Evolutionary conservation across 2,797 vertebrate genomes (phyloP), one percentile per base, ranked within the genome.

Genomic region (Pipistrellus nathusii): DNA sequence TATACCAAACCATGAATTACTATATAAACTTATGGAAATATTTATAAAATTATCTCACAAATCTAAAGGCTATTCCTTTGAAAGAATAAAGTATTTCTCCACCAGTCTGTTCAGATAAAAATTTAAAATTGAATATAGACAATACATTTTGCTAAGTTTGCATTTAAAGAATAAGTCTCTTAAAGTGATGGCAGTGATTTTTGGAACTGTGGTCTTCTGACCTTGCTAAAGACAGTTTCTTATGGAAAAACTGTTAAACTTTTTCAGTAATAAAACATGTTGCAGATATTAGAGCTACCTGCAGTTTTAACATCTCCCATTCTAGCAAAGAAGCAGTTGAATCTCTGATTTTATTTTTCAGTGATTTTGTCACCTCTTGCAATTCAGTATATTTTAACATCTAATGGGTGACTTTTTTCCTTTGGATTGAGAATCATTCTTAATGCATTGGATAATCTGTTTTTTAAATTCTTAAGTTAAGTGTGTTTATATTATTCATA

Each of bases 11-110:
- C 23, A 38, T 90, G 30, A 27, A 57, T 71, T 95, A 32, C 35
- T 93, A 9, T 84, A 38, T 88, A 6, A 69, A 81, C 66, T 93
- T 85, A 89, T 15, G 23, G 62, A 93, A 85, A 30, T 95, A 95
- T 59, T 75, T 83, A 81, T 85, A 89, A 96, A 95, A 71, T 92
- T 92, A 66, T 68, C 66, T 95, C 18, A 83, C 27, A 95, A 93
- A 81, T 88, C 46, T 80, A 92, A 76, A 14, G 12, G 44, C 21
- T 92, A 93, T 93, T 94, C 20, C 35, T 88, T 51, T 94, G 48
- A 90, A 93, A 95, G 18, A 68, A 72, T 93, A 75, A 73, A 90
- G 53, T 93, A 30, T 88, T 91, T 95, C 38, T 25, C 27, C 2
- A 87, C 53, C 46, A 88, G n/a, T 94, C 94, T 90, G 57, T 25